phyloP scores from a whole-genome alignment of 2,113 vertebrate genomes.

The Rhinopomastus cyanomelas region DNA sequence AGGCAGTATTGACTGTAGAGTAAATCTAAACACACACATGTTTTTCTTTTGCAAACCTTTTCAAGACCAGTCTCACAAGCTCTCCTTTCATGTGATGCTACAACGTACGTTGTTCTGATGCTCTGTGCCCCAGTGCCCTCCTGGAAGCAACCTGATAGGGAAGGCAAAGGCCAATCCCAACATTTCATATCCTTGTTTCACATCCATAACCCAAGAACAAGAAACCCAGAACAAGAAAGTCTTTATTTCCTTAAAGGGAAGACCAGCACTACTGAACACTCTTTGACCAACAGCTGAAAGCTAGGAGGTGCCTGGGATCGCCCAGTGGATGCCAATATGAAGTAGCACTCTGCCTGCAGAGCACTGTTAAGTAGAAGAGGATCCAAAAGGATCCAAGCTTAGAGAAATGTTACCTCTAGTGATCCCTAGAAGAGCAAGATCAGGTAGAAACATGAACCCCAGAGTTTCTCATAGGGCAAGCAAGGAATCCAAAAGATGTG shows the following conservation, averaged over 20 bases:
- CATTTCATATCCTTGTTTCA: slow-evolving; percentile 16
- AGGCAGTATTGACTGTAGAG: neutral
- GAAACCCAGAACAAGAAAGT: neutral
- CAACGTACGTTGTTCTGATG: neutral
- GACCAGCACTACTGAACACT: neutral
- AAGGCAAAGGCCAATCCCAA: neutral
- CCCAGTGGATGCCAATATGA: neutral
- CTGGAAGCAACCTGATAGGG: neutral
- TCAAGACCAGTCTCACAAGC: neutral
- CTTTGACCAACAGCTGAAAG: neutral
- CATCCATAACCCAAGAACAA: neutral
- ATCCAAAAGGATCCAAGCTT: neutral
- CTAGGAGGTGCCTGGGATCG: neutral
- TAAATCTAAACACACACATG: neutral
- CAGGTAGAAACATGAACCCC: neutral
- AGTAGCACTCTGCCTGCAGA: neutral
- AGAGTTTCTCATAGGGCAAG: neutral
- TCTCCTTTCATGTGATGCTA: neutral
- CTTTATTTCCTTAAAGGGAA: slow-evolving; percentile 31
- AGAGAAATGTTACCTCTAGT: neutral
- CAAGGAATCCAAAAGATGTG: neutral
- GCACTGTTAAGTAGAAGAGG: neutral
- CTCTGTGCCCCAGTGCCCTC: neutral
- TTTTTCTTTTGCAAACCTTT: neutral
- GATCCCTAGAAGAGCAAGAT: neutral